Evolutionary conservation across 2,113 vertebrate species (phyloP).

Genomic region (Scopus umbretta): DNA sequence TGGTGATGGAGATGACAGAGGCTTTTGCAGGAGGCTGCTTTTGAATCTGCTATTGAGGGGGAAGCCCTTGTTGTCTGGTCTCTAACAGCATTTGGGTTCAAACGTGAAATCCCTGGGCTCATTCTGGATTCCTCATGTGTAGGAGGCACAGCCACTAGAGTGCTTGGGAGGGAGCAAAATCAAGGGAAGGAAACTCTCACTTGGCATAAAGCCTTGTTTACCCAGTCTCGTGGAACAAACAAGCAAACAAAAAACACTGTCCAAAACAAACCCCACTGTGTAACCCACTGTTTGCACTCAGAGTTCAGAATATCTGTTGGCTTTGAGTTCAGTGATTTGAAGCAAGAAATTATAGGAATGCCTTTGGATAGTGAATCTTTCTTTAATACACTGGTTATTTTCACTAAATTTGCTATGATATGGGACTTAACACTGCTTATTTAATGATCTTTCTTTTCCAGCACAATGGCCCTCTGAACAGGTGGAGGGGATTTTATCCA

Average conservation of each 20-base stretch:
- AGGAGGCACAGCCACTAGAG: not conserved
- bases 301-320: not conserved
- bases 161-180: not conserved
- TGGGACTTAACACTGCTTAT: not conserved
- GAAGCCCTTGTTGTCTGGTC: not conserved
- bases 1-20: not conserved
- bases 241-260: slow-evolving; percentile 16
- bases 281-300: not conserved
- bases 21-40: not conserved
- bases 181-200: not conserved
- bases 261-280: not conserved
- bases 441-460: not conserved
- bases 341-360: not conserved
- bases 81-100: slow-evolving; percentile 3
- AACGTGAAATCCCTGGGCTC: slow-evolving; percentile 22
- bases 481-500: slow-evolving; percentile 49
- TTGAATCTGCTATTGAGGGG: not conserved
- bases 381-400: not conserved
- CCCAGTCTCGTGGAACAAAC: slow-evolving; percentile 25
- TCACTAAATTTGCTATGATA: not conserved
- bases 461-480: not conserved
- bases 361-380: not conserved
- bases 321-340: not conserved
- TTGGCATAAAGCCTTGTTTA: slow-evolving; percentile 19
- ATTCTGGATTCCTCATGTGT: slow-evolving; percentile 7